Percentiles rank a stretch among this genome's conserved stretches.
These are phyloP conservation scores for Henricia sp. DNA, from an alignment of 53 echinoderm and acorn worm species.

Conservation along the genomic window DNA sequence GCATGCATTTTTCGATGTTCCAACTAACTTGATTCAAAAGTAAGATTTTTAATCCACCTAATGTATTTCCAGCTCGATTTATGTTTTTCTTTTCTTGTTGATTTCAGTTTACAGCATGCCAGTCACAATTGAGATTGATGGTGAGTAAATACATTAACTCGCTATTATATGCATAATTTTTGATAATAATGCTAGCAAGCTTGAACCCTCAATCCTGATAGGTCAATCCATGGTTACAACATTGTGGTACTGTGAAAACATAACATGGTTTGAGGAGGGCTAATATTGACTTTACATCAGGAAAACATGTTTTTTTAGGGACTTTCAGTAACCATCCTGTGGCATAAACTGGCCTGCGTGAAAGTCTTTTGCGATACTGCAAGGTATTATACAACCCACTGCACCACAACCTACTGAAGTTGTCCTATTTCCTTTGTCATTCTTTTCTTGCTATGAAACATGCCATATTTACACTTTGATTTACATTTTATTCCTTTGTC, in stretches of 20 bases:
- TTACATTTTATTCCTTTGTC: constrained; percentile 27
- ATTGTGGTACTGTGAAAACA: constrained; percentile 16
- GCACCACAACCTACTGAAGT: constrained; percentile 21
- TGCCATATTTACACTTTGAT: constrained; percentile 27
- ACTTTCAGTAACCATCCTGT: constrained; percentile 26
- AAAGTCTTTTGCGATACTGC: constrained; percentile 20
- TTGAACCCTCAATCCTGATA: constrained; percentile 22
- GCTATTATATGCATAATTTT: constrained; percentile 16
- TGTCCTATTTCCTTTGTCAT: constrained; percentile 18
- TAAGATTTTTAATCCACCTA: background rate
- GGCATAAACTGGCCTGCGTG: constrained; percentile 17
- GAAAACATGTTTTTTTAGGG: background rate
- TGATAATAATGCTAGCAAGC: constrained; percentile 26
- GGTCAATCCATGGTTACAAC: constrained; percentile 24
- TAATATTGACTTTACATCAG: background rate
- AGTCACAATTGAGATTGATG: constrained; percentile 15
- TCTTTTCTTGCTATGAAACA: background rate
- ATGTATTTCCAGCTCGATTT: constrained; percentile 25
- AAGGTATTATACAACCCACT: constrained; percentile 24
- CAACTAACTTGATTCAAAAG: background rate
- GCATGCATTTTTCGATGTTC: background rate
- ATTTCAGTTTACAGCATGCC: constrained; percentile 27
- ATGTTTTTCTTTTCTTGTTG: constrained; percentile 23
- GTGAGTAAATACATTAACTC: background rate
- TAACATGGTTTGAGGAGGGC: constrained; percentile 16